Base-by-base conservation (phyloP, 2,113 vertebrate genomes). In the Otis tarda region DNA sequence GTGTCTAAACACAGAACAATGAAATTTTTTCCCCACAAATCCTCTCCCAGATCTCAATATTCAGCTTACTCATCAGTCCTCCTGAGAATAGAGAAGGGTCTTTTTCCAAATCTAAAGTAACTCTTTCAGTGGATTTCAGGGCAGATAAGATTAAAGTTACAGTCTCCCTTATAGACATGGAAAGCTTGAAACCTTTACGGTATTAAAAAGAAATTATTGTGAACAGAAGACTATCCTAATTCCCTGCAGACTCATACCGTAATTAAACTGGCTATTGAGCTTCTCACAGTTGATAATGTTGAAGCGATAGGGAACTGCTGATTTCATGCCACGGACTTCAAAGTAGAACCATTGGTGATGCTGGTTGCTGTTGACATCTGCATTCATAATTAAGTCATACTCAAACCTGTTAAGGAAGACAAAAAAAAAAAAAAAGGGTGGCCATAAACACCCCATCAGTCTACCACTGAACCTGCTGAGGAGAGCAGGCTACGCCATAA, bases 221-320 rank as follows among this genome's bases (percentile, higher is more conserved):
- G 33, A 80, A 76, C 13, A 69, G 39, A 68, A 56, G 37, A 37
- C 23, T 28, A 43, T 6, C 27, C 50, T 73, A 84, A 2, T 6
- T 64, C 59, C 61, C 68, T 63, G 25, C 10, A 45, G 75, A 52
- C 31, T 80, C 98, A 61, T 98, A 99, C 99, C 99, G 2, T 99
- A 99, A 97, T 99, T 99, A 96, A 99, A 99, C 84, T 99, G 99
- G 94, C 99, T 99, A 97, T 99, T 99, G 94, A 97, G 77, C 97
- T 99, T 99, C 98, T 99, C 99, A 89, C 99, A 99, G 97, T 99
- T 99, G 98, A 99, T 98, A 96, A 99, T 21, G 82, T 99, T 99
- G 97, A 99, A 99, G 56, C 99, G 98, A 82, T 99, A 99, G 8
- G 98, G 95, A 67, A 98, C 53, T 0, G 95, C 94, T 1, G 97